A percentile compares a stretch with the other conserved stretches of the same genome.
These are phyloP conservation scores for Hipposideros larvatus DNA, from an alignment of 2,797 vertebrate genomes.

Conservation along the genomic window DNA sequence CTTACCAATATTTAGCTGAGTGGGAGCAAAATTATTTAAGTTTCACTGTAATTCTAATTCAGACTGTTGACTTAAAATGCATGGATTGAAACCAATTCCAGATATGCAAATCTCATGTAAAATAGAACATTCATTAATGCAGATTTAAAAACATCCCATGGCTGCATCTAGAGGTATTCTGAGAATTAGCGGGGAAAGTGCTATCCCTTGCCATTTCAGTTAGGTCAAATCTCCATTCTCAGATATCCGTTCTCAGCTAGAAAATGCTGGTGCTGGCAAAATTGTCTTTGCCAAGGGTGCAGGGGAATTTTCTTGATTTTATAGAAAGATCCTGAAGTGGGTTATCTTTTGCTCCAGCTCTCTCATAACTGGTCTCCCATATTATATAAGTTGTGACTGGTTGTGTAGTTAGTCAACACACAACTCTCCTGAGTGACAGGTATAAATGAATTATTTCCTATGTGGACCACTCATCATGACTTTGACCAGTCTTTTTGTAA, in stretches of 20 bases:
- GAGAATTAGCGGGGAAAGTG: not conserved
- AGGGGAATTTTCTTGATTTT: conserved; percentile 28
- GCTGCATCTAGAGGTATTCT: not conserved
- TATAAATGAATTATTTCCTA: not conserved
- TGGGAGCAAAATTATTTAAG: not conserved
- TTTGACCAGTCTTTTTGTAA: not conserved
- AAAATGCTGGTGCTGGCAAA: not conserved
- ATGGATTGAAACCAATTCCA: conserved; percentile 10
- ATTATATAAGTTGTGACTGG: not conserved
- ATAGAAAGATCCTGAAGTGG: not conserved
- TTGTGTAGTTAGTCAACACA: not conserved
- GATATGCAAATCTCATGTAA: not conserved
- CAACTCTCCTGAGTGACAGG: not conserved
- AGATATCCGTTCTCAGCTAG: not conserved
- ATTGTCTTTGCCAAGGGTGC: not conserved
- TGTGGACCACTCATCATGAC: rapidly evolving
- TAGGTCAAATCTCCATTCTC: not conserved
- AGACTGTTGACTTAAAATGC: conserved; percentile 26
- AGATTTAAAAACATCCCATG: not conserved
- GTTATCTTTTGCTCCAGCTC: not conserved
- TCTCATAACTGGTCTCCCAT: not conserved
- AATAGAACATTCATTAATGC: conserved; percentile 25
- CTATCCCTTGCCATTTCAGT: conserved; percentile 21
- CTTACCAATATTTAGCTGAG: not conserved
- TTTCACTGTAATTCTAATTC: conserved; percentile 22